Evolutionary conservation across 37 sponge, comb jelly and placozoan species (phyloP), one percentile per base, ranked within the genome.

Genomic region (Beroe forskalii): DNA sequence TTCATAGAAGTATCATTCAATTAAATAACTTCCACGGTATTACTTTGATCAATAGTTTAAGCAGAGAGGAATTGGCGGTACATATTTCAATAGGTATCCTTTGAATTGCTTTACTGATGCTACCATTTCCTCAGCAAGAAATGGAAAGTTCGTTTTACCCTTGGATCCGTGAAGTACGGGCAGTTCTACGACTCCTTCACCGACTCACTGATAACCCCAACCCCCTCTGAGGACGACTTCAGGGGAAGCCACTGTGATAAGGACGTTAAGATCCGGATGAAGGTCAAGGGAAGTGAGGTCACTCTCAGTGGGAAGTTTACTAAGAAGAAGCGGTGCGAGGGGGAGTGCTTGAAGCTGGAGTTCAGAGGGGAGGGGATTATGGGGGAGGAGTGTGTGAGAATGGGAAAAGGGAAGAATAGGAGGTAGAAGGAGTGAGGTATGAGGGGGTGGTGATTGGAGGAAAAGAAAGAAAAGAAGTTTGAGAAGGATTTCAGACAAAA

Each of bases 121-220:
- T 12, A 48, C 55, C 12, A 48, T 17, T 12, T 48, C 32, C 32
- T 69, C 72, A 69, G 72, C 33, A 69, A 69, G 39, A 69, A 69
- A 36, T 69, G 27, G 17, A 69, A 69, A 32, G 32, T 69, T 33
- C 1, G 20, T 2, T 9, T 69, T 3, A 31, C 14, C 17, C 33
- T 35, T 2, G 72, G 72, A 36, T 69, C 72, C 9, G 39, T 32
- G 39, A 69, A 69, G 32, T 69, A 69, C 72, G 72, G 72, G 17
- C 72, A 32, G 4, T 69, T 69, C 38, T 69, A 69, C 72, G 32
- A 69, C 72, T 1, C 72, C 2, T 14, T 36, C 72, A 2, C 2
- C 19, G 72, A 69, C 35, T 12, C 72, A 2, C 38, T 69, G 17
- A 32, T 12, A 17, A 69, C 38, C 1, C 37, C 35, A 31, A 17